A percentile compares a stretch with the other conserved stretches of the same genome.
These are phyloP conservation scores for Ascaphus truei DNA, from an alignment of 2,113 vertebrate species.

Conservation along the genomic window DNA sequence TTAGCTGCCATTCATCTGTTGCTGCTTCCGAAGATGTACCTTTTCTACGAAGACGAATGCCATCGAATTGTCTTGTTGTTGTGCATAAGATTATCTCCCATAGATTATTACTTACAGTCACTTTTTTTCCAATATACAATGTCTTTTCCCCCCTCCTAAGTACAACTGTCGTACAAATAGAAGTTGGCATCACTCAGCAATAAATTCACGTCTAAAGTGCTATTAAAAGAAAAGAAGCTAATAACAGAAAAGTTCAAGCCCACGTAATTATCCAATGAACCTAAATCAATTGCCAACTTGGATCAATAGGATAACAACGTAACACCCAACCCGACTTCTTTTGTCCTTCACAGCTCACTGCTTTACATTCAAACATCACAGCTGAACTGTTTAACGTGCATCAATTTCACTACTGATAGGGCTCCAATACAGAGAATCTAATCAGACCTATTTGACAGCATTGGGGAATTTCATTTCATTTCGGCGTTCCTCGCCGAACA, in stretches of 20 bases:
- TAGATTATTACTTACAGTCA: too few relatives aligned
- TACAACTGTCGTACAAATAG: background rate
- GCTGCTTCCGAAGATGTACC: too few relatives aligned
- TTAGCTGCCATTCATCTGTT: too few relatives aligned
- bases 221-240: background rate
- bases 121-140: background rate
- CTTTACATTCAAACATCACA: conserved; percentile 31
- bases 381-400: conserved; percentile 31
- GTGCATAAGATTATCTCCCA: too few relatives aligned
- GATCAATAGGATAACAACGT: conserved; percentile 55
- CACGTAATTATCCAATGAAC: conserved; percentile 47
- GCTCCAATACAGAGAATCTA: conserved; percentile 7
- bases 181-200: conserved; percentile 13
- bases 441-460: conserved; percentile 28
- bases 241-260: conserved; percentile 20
- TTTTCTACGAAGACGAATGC: too few relatives aligned
- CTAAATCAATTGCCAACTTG: conserved; percentile 44
- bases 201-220: background rate
- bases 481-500: background rate
- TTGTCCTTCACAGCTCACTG: conserved; percentile 55
- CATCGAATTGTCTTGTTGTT: too few relatives aligned
- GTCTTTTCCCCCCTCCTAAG: background rate
- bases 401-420: conserved; percentile 33
- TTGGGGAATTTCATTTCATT: conserved; percentile 27
- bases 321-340: conserved; percentile 29